Evolutionary conservation across 1,140 invertebrate genomes (phyloP), one percentile per base, ranked within the genome.

Genomic region (Scaptomyza montana): DNA sequence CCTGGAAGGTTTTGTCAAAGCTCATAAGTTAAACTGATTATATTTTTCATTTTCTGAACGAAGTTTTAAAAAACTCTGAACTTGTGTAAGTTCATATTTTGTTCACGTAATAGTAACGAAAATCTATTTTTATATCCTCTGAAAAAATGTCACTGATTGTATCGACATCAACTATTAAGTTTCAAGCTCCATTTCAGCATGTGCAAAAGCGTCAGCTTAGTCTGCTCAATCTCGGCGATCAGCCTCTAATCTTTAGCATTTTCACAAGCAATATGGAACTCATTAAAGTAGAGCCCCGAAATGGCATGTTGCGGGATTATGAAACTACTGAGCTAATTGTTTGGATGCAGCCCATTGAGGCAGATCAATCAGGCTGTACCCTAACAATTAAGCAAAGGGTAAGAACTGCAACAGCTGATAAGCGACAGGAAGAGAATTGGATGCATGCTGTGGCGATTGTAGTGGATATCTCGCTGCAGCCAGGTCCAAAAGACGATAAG

Each of bases 321-420:
- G 57, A 75, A 7, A 79, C 71, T 12, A 45, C 21, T 7, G 78
- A 80, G n/a, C 2, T 80, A 8, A 50, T 19, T 8, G 45, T 80
- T 6, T 21, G 59, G 7, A 50, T 80, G 28, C 8, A 13, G 5
- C 53, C 77, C 0, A 10, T 41, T 7, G 0, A 0, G 0, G 21
- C 10, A 1, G 41, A 43, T n/a, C 39, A 54, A 13, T 7, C 19
- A 2, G 9, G 1, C 0, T 55, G 53, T 16, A n/a, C 2, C 0
- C 0, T 79, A 3, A 25, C 1, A 4, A 50, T 78, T 0, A 51
- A 9, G 0, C 36, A 61, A 25, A 43, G 2, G 10, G 30, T 61
- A 1, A 33, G 8, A 7, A 16, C n/a, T 8, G 2, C 3, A 7
- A 2, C 13, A 50, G 45, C 16, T 41, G 49, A 16, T 2, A 0